Conservation (phyloP, 2,797 vertebrate species). For the Cossypha dichroa region DNA sequence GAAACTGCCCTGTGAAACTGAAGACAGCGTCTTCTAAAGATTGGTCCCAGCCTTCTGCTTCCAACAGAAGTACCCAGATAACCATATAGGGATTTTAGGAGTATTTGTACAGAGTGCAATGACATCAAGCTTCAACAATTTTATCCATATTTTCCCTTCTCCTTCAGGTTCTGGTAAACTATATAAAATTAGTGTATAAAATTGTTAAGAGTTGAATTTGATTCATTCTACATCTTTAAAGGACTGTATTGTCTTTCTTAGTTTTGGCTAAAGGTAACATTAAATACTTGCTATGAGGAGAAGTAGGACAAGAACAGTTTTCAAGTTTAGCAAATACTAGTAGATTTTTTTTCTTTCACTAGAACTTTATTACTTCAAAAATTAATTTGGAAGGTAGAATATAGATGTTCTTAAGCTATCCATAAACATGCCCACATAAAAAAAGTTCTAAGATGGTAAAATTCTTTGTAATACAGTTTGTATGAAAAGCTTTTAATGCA, state of each 20-base stretch:
- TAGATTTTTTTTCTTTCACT: background rate
- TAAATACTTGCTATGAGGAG: background rate
- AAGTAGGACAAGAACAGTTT: background rate
- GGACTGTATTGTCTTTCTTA: background rate
- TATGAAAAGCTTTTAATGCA: background rate
- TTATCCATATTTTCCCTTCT: background rate
- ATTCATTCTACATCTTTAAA: background rate
- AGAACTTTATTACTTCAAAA: background rate
- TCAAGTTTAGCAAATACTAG: background rate
- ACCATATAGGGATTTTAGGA: rapidly evolving
- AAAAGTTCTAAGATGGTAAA: background rate
- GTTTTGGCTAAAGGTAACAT: background rate
- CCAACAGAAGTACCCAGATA: background rate
- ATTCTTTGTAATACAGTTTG: background rate
- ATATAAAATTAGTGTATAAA: background rate
- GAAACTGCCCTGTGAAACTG: background rate
- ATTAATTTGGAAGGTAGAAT: background rate
- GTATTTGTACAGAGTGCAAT: background rate
- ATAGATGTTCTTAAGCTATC: background rate
- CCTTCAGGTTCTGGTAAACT: background rate
- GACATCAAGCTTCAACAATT: background rate
- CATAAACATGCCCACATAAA: background rate
- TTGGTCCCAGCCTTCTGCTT: background rate
- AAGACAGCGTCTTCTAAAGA: background rate
- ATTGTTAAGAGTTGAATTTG: background rate